These are phyloP conservation scores for Drosophila falleni DNA, from an alignment of 2,888 invertebrate genomes.

Conservation along the genomic window DNA sequence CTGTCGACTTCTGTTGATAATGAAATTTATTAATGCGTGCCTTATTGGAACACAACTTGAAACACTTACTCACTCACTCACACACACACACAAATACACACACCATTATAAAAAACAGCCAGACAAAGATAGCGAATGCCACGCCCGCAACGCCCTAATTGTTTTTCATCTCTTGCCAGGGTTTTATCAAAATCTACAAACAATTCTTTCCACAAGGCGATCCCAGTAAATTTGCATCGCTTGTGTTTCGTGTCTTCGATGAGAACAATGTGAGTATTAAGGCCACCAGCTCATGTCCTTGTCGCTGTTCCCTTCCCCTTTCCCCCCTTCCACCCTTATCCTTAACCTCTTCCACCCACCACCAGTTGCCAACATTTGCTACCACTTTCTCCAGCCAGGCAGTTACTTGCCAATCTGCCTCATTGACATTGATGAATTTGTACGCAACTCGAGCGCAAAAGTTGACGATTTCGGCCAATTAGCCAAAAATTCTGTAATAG, in stretches of 20 bases:
- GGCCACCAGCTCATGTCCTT: conserved; percentile 36
- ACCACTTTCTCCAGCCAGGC: conserved; percentile 1
- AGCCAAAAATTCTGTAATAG: conserved; percentile 35
- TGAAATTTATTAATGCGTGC: conserved; percentile 72
- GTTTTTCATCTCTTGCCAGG: conserved; percentile 87
- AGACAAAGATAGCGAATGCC: conserved; percentile 6
- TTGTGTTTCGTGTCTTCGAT: conserved; percentile 99
- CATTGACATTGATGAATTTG: conserved; percentile 58
- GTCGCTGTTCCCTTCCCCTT: not conserved
- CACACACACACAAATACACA: not conserved
- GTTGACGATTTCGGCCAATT: conserved; percentile 63
- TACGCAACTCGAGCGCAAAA: conserved; percentile 54
- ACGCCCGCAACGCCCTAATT: conserved; percentile 45
- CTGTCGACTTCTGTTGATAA: conserved; percentile 60
- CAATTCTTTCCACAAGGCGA: conserved; percentile 99
- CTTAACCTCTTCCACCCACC: not conserved
- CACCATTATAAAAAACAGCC: conserved; percentile 5
- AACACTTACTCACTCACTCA: conserved; percentile 9
- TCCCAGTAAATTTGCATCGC: conserved; percentile 98
- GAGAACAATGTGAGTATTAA: conserved; percentile 96
- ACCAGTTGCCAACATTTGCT: not conserved
- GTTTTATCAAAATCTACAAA: conserved; percentile 99
- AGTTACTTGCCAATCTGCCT: conserved; percentile 21
- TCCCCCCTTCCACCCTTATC: not conserved
- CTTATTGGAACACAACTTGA: conserved; percentile 46